Percentiles rank a stretch among this genome's conserved stretches.
These are phyloP conservation scores for Pica pica DNA, from an alignment of 2,113 vertebrate genomes.

Conservation along the genomic window DNA sequence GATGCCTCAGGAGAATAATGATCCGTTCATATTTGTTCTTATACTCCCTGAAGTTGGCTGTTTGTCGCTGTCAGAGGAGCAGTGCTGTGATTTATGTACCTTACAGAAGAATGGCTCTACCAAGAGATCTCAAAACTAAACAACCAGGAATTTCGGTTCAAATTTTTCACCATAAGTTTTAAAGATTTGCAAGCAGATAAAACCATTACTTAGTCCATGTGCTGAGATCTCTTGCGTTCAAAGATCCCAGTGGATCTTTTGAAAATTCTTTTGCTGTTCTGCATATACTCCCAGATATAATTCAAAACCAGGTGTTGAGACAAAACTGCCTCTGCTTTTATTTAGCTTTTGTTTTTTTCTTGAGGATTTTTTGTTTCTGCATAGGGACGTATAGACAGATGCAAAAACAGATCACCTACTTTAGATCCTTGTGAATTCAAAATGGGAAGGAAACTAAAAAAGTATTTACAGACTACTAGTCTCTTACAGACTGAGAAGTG, in stretches of 20 bases:
- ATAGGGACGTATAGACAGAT: not conserved
- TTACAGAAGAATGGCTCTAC: not conserved
- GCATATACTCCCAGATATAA: not conserved
- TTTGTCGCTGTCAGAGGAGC: not conserved
- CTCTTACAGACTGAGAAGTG: not conserved
- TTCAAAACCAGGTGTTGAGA: not conserved
- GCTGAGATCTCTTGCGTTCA: not conserved
- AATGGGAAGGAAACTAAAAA: not conserved
- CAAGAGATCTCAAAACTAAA: not conserved
- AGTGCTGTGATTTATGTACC: not conserved
- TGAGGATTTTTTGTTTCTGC: not conserved
- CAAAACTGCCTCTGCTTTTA: not conserved
- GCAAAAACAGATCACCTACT: not conserved
- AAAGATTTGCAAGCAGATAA: not conserved
- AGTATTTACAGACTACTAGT: not conserved
- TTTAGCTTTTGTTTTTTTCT: not conserved
- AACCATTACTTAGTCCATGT: not conserved
- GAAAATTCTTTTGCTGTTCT: not conserved
- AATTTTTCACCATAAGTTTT: not conserved
- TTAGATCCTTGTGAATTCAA: not conserved
- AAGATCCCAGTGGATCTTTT: not conserved
- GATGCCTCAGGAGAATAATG: not conserved
- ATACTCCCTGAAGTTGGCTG: not conserved
- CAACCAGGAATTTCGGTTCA: not conserved
- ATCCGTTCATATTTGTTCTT: not conserved